Percentiles rank a stretch among this genome's conserved stretches.
These are phyloP conservation scores for Heterocephalus glaber DNA, from an alignment of 2,113 vertebrate genomes.

Conservation along the genomic window DNA sequence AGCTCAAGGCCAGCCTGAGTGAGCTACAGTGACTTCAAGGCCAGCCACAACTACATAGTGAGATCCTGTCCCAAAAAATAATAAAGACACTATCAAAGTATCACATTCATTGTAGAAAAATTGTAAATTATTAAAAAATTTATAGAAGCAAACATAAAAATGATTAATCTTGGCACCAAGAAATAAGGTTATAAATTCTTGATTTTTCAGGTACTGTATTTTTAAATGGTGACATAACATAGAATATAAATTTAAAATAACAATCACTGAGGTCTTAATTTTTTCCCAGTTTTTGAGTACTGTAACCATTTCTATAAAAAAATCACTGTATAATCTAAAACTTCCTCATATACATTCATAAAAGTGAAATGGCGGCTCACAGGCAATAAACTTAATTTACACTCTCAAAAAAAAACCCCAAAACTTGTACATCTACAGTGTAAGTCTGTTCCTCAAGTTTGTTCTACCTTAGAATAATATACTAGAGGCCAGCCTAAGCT, in stretches of 20 bases:
- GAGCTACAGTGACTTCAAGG: neutral
- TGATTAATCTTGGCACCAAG: neutral
- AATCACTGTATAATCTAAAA: neutral
- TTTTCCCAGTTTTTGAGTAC: neutral
- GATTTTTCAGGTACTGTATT: neutral
- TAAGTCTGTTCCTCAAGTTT: neutral
- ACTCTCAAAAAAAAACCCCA: neutral
- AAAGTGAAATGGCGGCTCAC: neutral
- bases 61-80: neutral
- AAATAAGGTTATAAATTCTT: conserved; percentile 2
- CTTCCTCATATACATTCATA: neutral
- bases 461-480: neutral
- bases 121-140: conserved; percentile 13
- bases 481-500: too few species aligned
- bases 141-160: conserved; percentile 32
- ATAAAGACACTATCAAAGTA: neutral
- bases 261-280: neutral
- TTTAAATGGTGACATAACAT: neutral
- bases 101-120: conserved; percentile 2
- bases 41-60: neutral
- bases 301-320: neutral
- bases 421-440: neutral
- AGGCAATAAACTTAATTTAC: conserved; percentile 3
- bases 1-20: neutral
- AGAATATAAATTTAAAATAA: neutral